Base-by-base conservation (phyloP, 2,113 vertebrate genomes). In the Vidua macroura region DNA sequence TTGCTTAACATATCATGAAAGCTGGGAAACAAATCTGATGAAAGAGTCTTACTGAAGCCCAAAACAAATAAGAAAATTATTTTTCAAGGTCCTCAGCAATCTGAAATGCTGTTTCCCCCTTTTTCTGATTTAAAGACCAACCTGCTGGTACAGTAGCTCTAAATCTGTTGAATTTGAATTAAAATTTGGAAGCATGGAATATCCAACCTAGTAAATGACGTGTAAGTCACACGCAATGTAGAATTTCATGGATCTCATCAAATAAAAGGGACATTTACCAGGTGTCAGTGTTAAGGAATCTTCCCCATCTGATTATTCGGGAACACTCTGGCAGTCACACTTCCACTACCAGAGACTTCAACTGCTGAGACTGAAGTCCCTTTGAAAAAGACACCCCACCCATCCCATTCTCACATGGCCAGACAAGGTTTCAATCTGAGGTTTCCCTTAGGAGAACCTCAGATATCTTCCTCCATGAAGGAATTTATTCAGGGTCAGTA, bases 371-470 rank as follows among this genome's bases (percentile, higher is more conserved):
- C 16, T 7, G 28, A 44, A n/a, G 28, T n/a, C 13, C 11, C 8
- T 53, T 82, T 14, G 15, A 6, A 68, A 39, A 44, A 44, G 13
- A 5, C 24, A 14, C 5, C 17, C 46, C 24, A 33, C 24, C 59
- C 4, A 39, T 5, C 3, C 13, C 33, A n/a, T 7, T 30, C 46
- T 69, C 28, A 24, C 11, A 10, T 16, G 17, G 33, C n/a, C 15
- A 21, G 28, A 46, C 19, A 11, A 75, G 25, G 4, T 46, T 67
- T 67, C 0, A 0, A 24, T 4, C 0, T 19, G 3, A 8, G 15
- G 13, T 59, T 74, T 53, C 33, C 16, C 28, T 39, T 8, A 22
- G 33, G 18, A 53, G 16, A 53, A 2, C 13, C 3, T 13, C 13
- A 7, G 37, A 10, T 30, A 2, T 12, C 13, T 46, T 12, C 1